These are phyloP conservation scores for Lordiphosa andalusiaca DNA, from an alignment of 2,888 invertebrate species.

Conservation along the genomic window DNA sequence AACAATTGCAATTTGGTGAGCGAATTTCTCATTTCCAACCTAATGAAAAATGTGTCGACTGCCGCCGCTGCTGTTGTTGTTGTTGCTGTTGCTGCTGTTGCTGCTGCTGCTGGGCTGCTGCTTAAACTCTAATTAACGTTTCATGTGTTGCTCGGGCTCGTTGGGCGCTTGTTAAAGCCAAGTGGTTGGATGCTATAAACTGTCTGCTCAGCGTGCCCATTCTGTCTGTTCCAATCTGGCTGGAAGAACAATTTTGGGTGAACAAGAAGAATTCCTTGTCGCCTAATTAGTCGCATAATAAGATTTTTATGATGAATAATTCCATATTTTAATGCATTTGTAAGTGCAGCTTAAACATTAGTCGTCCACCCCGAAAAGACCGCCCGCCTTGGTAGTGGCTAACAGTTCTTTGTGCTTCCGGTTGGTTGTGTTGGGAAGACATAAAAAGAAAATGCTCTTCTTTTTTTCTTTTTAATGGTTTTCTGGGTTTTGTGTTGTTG, in stretches of 20 bases:
- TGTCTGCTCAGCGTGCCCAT: conserved; percentile 67
- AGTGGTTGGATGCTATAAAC: conserved; percentile 52
- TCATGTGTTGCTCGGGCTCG: conserved; percentile 39
- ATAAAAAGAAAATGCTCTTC: conserved; percentile 10
- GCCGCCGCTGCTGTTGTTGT: not conserved
- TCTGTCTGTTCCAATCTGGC: conserved; percentile 46
- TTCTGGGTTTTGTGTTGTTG: conserved; percentile 11
- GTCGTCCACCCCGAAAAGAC: not conserved
- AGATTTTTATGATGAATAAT: conserved; percentile 50
- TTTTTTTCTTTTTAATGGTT: conserved; percentile 51
- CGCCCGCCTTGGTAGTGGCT: not conserved
- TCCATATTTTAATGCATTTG: conserved; percentile 45
- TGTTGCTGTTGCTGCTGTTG: conserved; percentile 17
- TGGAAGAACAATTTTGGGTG: conserved; percentile 11
- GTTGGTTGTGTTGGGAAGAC: conserved; percentile 19
- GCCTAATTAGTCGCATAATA: conserved; percentile 48
- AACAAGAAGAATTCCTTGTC: conserved; percentile 12
- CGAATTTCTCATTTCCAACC: conserved; percentile 49
- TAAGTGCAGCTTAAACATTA: conserved; percentile 39
- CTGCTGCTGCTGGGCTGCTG: conserved; percentile 30
- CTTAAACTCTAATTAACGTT: conserved; percentile 76
- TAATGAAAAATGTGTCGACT: conserved; percentile 56
- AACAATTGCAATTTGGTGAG: conserved; percentile 38
- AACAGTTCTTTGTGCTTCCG: conserved; percentile 41
- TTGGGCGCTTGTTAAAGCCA: conserved; percentile 12